Conservation (phyloP, 2,888 invertebrate species). For the Cylindroiulus punctatus region DNA sequence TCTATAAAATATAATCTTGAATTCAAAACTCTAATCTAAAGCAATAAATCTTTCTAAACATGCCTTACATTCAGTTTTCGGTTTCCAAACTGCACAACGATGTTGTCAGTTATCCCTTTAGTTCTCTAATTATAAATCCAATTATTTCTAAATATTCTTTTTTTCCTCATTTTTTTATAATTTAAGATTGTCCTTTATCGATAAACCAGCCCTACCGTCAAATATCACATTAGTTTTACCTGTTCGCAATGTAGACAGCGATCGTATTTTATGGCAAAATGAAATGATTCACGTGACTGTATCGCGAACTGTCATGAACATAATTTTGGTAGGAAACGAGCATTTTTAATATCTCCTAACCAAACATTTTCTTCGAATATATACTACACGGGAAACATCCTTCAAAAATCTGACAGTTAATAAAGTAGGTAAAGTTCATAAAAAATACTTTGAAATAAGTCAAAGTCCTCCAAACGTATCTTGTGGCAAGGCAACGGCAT, state of each 20-base stretch:
- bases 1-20: not conserved
- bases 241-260: not conserved
- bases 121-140: constrained; percentile 34
- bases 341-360: constrained; percentile 3
- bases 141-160: constrained; percentile 42
- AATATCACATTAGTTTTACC: constrained; percentile 1
- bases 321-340: constrained; percentile 8
- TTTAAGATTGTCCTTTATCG: not conserved
- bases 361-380: not conserved
- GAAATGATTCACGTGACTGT: constrained; percentile 7
- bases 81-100: not conserved
- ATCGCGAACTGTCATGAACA: not conserved
- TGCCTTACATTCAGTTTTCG: not conserved
- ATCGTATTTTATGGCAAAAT: constrained; percentile 11
- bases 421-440: not conserved
- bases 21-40: not conserved
- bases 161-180: not conserved
- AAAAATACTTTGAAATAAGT: constrained; percentile 4
- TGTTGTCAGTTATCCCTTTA: constrained; percentile 35
- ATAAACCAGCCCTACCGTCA: not conserved
- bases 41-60: constrained; percentile 29
- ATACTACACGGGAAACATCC: constrained; percentile 36
- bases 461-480: not conserved
- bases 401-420: constrained; percentile 47
- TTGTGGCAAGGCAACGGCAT: not conserved